A percentile compares a stretch with the other conserved stretches of the same genome.
These are phyloP conservation scores for Himalopsyche kuldschensis DNA, from an alignment of 2,888 invertebrate species.

Conservation along the genomic window DNA sequence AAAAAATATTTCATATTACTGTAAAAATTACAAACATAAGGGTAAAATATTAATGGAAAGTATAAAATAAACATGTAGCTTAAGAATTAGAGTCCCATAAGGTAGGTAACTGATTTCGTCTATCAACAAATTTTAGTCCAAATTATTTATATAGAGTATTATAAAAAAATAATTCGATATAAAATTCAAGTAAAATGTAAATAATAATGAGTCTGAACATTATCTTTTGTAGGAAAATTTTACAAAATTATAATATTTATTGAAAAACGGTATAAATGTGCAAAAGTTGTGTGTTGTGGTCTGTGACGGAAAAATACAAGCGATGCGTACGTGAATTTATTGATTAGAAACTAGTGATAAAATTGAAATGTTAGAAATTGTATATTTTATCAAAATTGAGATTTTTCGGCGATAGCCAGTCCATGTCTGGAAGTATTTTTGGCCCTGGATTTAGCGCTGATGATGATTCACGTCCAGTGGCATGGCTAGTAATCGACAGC, in stretches of 20 bases:
- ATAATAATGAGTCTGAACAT: conserved; percentile 58
- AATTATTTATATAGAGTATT: conserved; percentile 43
- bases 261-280: conserved; percentile 16
- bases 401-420: neutral
- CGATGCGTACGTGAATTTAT: neutral
- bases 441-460: neutral
- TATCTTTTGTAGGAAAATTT: conserved; percentile 64
- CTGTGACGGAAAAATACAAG: neutral
- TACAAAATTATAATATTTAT: conserved; percentile 47
- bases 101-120: conserved; percentile 30
- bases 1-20: conserved; percentile 46
- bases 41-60: conserved; percentile 20
- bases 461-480: neutral
- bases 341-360: neutral
- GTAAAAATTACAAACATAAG: conserved; percentile 34
- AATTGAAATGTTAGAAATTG: neutral
- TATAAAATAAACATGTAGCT: neutral
- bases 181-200: conserved; percentile 60
- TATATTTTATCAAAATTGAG: conserved; percentile 3
- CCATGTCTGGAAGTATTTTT: neutral
- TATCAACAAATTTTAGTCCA: conserved; percentile 32
- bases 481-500: neutral
- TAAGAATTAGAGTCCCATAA: neutral
- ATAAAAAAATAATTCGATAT: conserved; percentile 50
- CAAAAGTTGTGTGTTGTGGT: neutral